phyloP scores from a whole-genome alignment of 2,888 invertebrate genomes.

The Epinotia bilunana region DNA sequence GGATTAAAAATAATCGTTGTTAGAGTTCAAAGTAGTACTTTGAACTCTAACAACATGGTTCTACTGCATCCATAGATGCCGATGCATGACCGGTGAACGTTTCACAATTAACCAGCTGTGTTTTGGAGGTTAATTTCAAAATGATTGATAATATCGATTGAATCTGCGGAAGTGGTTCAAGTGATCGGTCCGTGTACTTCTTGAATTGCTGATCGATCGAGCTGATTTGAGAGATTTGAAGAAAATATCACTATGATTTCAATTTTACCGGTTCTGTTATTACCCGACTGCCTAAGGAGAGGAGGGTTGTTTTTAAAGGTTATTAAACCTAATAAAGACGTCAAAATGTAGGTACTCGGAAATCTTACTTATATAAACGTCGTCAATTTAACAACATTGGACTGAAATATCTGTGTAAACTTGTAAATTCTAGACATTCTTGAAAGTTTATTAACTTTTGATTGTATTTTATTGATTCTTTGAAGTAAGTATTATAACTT shows the following conservation, averaged over 20 bases:
- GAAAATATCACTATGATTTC: not conserved
- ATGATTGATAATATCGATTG: conserved; percentile 4
- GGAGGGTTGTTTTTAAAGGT: too few species aligned
- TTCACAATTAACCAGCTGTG: not conserved
- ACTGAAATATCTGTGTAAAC: too few species aligned
- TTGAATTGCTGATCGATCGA: conserved; percentile 12
- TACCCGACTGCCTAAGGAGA: too few species aligned
- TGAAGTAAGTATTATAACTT: too few species aligned
- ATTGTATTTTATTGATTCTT: too few species aligned
- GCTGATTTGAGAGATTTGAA: not conserved
- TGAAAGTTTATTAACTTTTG: too few species aligned
- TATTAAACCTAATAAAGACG: not conserved
- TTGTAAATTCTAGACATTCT: too few species aligned
- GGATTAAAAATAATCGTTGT: too few species aligned
- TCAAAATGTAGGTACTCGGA: not conserved
- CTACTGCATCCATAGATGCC: not conserved
- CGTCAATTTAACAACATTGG: too few species aligned
- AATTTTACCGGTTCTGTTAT: not conserved
- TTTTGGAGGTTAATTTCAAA: not conserved
- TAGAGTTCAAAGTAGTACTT: too few species aligned
- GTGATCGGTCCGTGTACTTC: not conserved
- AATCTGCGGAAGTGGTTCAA: conserved; percentile 5
- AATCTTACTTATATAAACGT: not conserved
- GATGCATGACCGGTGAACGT: not conserved
- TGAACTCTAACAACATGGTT: too few species aligned